phyloP scores from a whole-genome alignment of 2,888 invertebrate genomes.

The Hyles lineata region DNA sequence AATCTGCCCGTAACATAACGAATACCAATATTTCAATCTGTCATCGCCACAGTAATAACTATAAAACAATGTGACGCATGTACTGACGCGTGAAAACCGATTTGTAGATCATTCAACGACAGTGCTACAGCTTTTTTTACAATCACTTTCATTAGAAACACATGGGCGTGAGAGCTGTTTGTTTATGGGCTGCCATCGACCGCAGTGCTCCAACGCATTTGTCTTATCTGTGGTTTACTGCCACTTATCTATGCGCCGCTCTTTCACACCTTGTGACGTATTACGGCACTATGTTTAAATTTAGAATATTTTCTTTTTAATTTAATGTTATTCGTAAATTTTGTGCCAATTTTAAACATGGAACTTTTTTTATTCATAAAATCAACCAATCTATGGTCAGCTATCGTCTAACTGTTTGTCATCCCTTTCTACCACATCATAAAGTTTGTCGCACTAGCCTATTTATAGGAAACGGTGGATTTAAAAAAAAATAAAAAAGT shows the following conservation, averaged over 20 bases:
- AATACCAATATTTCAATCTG: neutral
- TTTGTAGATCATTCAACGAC: slow-evolving; percentile 16
- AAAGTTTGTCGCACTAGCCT: no score
- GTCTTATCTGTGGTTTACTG: slow-evolving; percentile 16
- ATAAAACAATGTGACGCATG: neutral
- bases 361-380: no score
- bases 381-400: no score
- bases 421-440: no score
- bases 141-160: slow-evolving; percentile 35
- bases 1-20: no score
- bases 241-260: slow-evolving; percentile 12
- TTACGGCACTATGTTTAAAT: neutral
- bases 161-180: slow-evolving; percentile 32
- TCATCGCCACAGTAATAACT: neutral
- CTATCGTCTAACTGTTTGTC: no score
- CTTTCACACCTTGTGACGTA: slow-evolving; percentile 9
- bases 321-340: no score
- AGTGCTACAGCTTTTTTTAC: slow-evolving; percentile 15
- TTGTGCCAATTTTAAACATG: no score
- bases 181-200: slow-evolving; percentile 14
- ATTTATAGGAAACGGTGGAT: no score
- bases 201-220: neutral
- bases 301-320: neutral
- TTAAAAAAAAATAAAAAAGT: no score
- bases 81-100: neutral